Base-by-base conservation (phyloP, 2,888 invertebrate species). In the Adelphocoris suturalis region DNA sequence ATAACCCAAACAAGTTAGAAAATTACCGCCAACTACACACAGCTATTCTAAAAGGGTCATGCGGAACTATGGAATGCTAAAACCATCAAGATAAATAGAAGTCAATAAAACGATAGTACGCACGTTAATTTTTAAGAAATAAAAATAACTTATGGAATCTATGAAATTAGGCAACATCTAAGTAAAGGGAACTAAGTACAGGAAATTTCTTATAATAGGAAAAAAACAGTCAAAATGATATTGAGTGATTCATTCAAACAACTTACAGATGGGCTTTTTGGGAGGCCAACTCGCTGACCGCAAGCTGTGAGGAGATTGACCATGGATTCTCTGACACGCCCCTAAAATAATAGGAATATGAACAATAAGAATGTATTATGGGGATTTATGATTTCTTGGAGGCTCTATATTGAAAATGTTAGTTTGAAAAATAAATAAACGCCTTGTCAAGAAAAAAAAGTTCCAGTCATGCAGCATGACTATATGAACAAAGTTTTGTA, bases 251-350 rank as follows among this genome's bases (percentile, higher is more conserved):
- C 13, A 19, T 7, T 23, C 23, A 23, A 7, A 68, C 12, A 91
- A 95, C 98, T 97, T 96, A 99, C 99, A 93, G 99, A 99, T 92
- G 99, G 99, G 93, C 99, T 99, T 94, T 99, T 99, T 85, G 99
- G 99, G 92, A 99, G 94, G 89, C 98, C 98, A 90, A 99, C 98
- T 92, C 98, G 95, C 93, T 99, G 98, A 5, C 99, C 99, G 93
- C 99, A 99, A 0, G 99, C 98, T 89, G 98, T 99, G 91, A 99
- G 94, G 48, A 99, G 95, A 93, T 98, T 98, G 47, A 99, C 98
- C 88, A 99, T 95, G 92, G 98, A 97, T 93, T 99, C 99, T 90
- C 99, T 95, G 19, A 99, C 99, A 48, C 98, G 96, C 91, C 98
- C 97, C 97, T 99, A 94, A 48, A 94, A 37, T 37, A 37, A 37